A percentile compares a stretch with the other conserved stretches of the same genome.
Evolutionary conservation across 1,140 invertebrate species (phyloP).

Genomic region (Acromyrmex charruanus): DNA sequence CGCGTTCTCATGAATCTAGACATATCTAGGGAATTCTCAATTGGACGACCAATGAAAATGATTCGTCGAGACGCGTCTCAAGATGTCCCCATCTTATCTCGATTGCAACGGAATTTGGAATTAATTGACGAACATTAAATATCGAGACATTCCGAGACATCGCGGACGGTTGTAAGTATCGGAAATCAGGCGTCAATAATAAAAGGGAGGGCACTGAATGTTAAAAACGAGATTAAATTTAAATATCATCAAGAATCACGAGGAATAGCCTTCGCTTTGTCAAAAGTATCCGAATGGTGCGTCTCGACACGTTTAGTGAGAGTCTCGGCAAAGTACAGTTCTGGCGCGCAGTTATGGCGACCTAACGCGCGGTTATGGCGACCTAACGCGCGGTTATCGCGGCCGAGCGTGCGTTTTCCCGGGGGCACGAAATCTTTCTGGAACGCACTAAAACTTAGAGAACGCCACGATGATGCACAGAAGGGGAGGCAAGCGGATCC

Average conservation of each 20-base stretch:
- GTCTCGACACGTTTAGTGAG: neutral
- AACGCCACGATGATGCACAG: slow-evolving; percentile 89
- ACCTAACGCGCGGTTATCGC: neutral
- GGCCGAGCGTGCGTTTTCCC: neutral
- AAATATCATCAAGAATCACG: too few relatives aligned
- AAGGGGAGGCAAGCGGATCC: slow-evolving; percentile 94
- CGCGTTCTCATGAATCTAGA: neutral
- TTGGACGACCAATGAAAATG: neutral
- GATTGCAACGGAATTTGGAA: neutral
- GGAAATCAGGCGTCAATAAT: too few relatives aligned
- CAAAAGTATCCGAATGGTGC: neutral
- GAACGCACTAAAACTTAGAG: neutral
- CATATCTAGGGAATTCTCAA: neutral
- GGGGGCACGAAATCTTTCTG: neutral
- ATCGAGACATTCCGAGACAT: too few relatives aligned
- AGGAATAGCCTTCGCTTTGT: neutral
- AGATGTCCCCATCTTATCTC: neutral
- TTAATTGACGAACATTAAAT: too few relatives aligned
- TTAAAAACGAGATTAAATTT: too few relatives aligned
- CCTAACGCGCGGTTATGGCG: neutral
- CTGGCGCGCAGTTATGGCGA: neutral
- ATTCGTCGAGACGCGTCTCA: too few relatives aligned
- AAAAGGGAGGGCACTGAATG: too few relatives aligned
- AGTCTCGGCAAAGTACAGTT: too few relatives aligned
- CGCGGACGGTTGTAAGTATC: too few relatives aligned